Evolutionary conservation across 2,888 invertebrate genomes (phyloP).

Genomic region (Patella depressa): DNA sequence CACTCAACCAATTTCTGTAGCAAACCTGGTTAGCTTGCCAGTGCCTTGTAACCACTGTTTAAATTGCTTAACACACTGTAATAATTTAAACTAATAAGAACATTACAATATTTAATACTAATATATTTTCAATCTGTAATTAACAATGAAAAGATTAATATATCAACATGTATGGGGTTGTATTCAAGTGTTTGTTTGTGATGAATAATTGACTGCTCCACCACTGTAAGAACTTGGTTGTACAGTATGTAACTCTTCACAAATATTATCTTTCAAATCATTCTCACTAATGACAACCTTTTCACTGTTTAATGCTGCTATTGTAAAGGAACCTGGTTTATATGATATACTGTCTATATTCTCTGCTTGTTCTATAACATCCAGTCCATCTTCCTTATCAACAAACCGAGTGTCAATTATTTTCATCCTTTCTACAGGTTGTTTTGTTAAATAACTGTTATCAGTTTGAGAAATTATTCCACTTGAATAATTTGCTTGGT

Average conservation of each 20-base stretch:
- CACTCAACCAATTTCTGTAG: too few relatives aligned
- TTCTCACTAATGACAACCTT: not conserved
- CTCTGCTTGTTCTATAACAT: constrained; percentile 1
- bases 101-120: too few relatives aligned
- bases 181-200: too few relatives aligned
- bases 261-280: not conserved
- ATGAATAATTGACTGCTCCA: too few relatives aligned
- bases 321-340: constrained; percentile 2
- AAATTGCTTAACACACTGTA: too few relatives aligned
- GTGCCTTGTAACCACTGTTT: too few relatives aligned
- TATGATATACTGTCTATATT: constrained; percentile 20
- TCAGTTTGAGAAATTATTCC: not conserved
- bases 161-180: too few relatives aligned
- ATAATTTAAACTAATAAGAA: too few relatives aligned
- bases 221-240: too few relatives aligned
- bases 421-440: constrained; percentile 39
- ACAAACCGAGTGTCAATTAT: constrained; percentile 57
- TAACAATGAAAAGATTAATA: too few relatives aligned
- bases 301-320: constrained; percentile 13
- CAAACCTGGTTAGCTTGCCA: too few relatives aligned
- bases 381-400: constrained; percentile 41
- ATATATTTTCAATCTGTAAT: too few relatives aligned
- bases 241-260: not conserved
- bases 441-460: not conserved
- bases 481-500: not conserved